Evolutionary conservation across 1,140 invertebrate species (phyloP).

Genomic region (Carcinoscorpius rotundicauda): DNA sequence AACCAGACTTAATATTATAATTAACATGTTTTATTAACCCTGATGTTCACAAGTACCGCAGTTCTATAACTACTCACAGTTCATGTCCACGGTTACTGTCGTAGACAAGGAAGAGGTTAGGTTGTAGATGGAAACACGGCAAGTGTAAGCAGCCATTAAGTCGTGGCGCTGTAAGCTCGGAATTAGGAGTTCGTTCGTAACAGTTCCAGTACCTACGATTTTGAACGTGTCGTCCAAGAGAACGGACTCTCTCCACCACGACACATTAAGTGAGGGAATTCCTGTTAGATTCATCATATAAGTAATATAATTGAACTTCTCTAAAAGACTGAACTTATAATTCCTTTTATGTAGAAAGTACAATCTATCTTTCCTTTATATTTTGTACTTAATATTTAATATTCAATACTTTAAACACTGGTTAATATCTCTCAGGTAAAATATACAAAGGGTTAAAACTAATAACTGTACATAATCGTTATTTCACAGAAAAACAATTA

Average conservation of each 20-base stretch:
- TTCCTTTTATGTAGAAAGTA: neutral
- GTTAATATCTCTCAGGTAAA: neutral
- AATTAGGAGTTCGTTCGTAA: conserved; percentile 49
- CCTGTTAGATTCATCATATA: conserved; percentile 41
- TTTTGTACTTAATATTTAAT: neutral
- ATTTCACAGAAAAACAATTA: neutral
- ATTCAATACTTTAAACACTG: neutral
- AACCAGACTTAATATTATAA: no score
- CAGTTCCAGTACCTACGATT: conserved; percentile 35
- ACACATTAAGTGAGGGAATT: conserved; percentile 61
- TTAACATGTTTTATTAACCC: no score
- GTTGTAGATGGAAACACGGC: conserved; percentile 66
- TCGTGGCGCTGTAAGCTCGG: conserved; percentile 57
- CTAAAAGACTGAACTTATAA: neutral
- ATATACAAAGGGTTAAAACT: neutral
- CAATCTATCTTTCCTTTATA: neutral
- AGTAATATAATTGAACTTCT: neutral
- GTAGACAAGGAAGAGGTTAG: conserved; percentile 41
- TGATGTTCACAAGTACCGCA: no score
- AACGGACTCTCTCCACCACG: conserved; percentile 66
- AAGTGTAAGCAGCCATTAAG: conserved; percentile 67
- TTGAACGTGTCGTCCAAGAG: conserved; percentile 60
- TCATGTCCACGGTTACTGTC: conserved; percentile 27
- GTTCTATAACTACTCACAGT: conserved; percentile 25
- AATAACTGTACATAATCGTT: neutral